Conservation (phyloP, 1,140 invertebrate species). For the Theocolax elegans region DNA sequence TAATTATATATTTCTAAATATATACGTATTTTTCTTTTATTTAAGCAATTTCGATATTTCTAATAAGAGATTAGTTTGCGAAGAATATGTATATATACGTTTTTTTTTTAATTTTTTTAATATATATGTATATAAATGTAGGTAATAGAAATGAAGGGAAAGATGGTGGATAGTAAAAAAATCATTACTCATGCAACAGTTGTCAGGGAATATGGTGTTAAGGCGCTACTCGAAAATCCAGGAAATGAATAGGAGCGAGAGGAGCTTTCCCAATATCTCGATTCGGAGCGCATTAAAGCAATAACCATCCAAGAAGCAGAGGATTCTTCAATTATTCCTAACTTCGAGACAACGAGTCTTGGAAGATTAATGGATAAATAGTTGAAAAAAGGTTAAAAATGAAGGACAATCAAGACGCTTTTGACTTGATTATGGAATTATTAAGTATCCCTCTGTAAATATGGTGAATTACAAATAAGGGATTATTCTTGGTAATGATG, state of each 20-base stretch:
- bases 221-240: background rate
- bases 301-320: background rate
- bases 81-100: too few species aligned
- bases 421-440: too few species aligned
- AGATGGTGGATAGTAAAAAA: too few species aligned
- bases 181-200: conserved; percentile 25
- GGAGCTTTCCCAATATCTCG: background rate
- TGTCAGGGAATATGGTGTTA: conserved; percentile 2
- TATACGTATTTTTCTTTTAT: background rate
- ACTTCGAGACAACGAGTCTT: conserved; percentile 14
- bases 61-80: too few species aligned
- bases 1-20: background rate
- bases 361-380: conserved; percentile 25
- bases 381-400: background rate
- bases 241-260: background rate
- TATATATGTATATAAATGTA: too few species aligned
- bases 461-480: too few species aligned
- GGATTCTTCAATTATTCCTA: conserved; percentile 1
- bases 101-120: too few species aligned
- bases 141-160: too few species aligned
- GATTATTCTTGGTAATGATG: too few species aligned
- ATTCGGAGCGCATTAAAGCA: conserved; percentile 22
- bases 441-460: too few species aligned
- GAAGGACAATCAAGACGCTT: background rate
- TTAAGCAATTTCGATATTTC: background rate